These are phyloP conservation scores for Ammospiza nelsoni DNA, from an alignment of 2,113 vertebrate species.

Conservation along the genomic window DNA sequence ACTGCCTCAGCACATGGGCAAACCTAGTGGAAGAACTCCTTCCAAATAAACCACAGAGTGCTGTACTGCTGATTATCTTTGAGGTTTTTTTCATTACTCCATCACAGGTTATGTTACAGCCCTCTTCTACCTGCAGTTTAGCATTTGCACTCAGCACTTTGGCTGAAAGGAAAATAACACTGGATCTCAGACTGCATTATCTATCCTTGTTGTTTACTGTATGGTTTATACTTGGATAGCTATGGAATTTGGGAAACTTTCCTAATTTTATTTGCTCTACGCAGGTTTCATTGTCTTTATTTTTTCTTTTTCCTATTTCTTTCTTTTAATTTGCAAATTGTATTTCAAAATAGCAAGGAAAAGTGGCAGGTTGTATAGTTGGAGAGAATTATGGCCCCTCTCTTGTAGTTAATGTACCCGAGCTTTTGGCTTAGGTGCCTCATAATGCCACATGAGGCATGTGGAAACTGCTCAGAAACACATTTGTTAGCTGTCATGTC, in stretches of 20 bases:
- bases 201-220: background rate
- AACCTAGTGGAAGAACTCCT: background rate
- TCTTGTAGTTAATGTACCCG: conserved; percentile 59
- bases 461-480: conserved; percentile 29
- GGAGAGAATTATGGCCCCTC: conserved; percentile 54
- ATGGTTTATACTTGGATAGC: background rate
- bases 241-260: background rate
- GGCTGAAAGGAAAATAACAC: background rate
- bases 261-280: background rate
- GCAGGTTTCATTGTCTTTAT: background rate
- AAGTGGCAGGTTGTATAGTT: conserved; percentile 30
- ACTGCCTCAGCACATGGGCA: background rate
- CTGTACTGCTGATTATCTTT: background rate
- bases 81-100: background rate
- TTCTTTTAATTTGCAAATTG: conserved; percentile 52
- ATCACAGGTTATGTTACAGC: background rate
- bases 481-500: conserved; percentile 46
- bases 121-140: background rate
- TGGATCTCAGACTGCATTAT: background rate
- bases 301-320: accelerated
- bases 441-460: conserved; percentile 48
- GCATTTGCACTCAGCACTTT: background rate
- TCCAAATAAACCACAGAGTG: background rate
- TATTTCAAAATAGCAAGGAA: conserved; percentile 45
- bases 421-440: conserved; percentile 55